Conservation (phyloP, 2,797 vertebrate genomes). For the Xiphorhynchus erythropygius region DNA sequence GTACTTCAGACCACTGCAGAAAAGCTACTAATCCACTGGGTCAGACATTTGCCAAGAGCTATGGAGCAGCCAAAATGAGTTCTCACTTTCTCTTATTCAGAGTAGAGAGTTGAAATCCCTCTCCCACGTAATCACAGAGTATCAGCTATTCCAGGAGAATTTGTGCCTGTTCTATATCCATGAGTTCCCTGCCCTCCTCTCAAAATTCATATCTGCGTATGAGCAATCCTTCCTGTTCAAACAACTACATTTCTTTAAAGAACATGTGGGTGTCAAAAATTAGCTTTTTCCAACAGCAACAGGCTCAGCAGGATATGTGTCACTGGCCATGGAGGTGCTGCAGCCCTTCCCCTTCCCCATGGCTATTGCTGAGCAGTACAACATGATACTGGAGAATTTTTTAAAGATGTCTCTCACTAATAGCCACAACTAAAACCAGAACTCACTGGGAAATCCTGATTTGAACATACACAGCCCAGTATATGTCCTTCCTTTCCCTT, state of each 20-base stretch:
- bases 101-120: conserved; percentile 1
- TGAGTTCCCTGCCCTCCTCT: background rate
- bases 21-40: background rate
- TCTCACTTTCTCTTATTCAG: conserved; percentile 6
- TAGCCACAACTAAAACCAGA: background rate
- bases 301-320: background rate
- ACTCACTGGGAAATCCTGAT: background rate
- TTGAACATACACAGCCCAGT: background rate
- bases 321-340: background rate
- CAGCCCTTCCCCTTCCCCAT: background rate
- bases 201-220: background rate
- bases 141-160: background rate
- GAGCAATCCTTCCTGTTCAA: background rate
- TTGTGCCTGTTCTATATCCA: background rate
- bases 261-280: background rate
- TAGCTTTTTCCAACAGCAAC: background rate
- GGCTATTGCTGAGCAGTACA: background rate
- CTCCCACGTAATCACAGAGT: background rate
- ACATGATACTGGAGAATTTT: background rate
- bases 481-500: background rate
- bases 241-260: background rate
- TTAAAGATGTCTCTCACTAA: background rate
- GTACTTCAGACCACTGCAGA: background rate
- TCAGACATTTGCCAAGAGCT: background rate
- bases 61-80: background rate